Percentiles rank a stretch among this genome's conserved stretches.
Evolutionary conservation across 2,888 invertebrate species (phyloP).

Genomic region (Yponomeuta sedellus): DNA sequence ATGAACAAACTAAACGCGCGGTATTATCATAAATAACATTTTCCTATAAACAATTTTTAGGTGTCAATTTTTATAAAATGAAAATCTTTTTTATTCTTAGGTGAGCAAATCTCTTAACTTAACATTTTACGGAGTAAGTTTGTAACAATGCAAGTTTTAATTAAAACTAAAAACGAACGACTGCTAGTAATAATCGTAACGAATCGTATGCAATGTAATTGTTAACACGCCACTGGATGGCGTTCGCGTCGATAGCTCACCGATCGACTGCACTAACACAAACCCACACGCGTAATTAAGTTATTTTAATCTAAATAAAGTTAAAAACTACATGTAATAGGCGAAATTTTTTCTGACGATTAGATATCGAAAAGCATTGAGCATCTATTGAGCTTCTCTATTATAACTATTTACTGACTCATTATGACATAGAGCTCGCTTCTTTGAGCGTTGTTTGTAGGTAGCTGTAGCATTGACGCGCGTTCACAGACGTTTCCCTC

Average conservation of each 20-base stretch:
- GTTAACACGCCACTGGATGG: neutral
- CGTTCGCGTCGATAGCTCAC: conserved; percentile 22
- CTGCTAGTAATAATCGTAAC: conserved; percentile 16
- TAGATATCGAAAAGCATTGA: conserved; percentile 15
- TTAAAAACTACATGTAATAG: conserved; percentile 25
- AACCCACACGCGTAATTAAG: conserved; percentile 70
- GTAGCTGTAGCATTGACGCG: neutral
- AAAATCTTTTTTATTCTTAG: conserved; percentile 6
- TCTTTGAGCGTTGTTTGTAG: conserved; percentile 11
- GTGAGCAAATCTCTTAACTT: conserved; percentile 13
- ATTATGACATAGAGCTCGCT: conserved; percentile 1
- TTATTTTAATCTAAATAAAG: conserved; percentile 30
- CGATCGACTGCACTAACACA: conserved; percentile 65
- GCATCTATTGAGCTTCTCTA: conserved; percentile 34
- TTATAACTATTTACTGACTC: conserved; percentile 19
- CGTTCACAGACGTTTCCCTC: neutral
- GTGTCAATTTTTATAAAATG: conserved; percentile 13
- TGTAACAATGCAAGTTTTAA: conserved; percentile 26
- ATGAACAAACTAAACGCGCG: conserved; percentile 6
- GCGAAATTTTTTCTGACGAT: conserved; percentile 12
- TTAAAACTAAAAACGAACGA: conserved; percentile 15
- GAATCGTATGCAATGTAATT: conserved; percentile 8
- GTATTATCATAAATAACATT: neutral
- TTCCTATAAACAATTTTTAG: conserved; percentile 13
- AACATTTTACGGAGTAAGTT: conserved; percentile 24